Percentiles rank a stretch among this genome's conserved stretches.
phyloP scores from a whole-genome alignment of 2,888 invertebrate species.

The Mayetiola destructor region DNA sequence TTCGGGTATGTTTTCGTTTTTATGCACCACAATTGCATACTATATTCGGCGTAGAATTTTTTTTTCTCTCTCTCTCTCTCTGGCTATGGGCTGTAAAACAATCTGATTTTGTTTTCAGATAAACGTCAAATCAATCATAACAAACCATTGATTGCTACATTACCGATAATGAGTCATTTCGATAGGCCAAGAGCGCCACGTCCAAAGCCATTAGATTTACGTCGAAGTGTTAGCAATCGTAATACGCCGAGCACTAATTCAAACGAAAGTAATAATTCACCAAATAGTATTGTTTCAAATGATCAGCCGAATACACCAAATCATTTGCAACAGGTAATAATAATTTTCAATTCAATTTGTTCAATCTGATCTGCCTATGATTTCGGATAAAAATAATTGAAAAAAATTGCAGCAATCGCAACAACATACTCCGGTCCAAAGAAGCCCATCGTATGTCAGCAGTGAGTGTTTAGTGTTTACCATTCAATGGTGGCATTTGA shows the following conservation, averaged over 20 bases:
- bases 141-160: slow-evolving; percentile 8
- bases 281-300: slow-evolving; percentile 30
- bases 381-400: no score
- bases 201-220: slow-evolving; percentile 30
- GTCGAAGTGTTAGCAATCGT: slow-evolving; percentile 31
- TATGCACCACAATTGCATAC: background rate
- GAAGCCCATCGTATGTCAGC: background rate
- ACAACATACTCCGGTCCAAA: background rate
- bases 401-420: background rate
- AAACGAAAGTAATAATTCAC: slow-evolving; percentile 34
- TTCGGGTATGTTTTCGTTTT: background rate
- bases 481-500: no score
- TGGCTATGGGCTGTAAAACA: no score
- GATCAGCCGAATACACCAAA: slow-evolving; percentile 29
- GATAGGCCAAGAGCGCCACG: slow-evolving; percentile 17
- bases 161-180: background rate
- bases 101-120: no score
- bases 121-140: slow-evolving; percentile 4
- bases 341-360: no score
- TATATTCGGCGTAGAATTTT: no score
- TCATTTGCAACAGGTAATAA: slow-evolving; percentile 17
- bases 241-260: slow-evolving; percentile 35
- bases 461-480: background rate
- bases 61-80: no score
- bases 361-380: no score